Conservation (phyloP, 2,113 vertebrate genomes). For the Nesoenas mayeri region DNA sequence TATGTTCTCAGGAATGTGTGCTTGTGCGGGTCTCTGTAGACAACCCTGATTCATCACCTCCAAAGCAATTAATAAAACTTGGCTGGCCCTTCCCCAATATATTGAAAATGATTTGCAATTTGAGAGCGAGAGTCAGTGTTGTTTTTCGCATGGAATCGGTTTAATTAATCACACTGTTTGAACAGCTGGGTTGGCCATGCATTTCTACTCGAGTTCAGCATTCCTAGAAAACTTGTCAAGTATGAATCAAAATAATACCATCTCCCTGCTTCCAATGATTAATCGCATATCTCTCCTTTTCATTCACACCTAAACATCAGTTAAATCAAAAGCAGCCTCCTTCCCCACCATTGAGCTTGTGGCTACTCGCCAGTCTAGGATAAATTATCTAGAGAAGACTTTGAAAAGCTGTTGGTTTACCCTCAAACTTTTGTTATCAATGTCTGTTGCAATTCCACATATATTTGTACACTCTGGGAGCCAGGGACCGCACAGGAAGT, state of each 20-base stretch:
- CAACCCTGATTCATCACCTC: slow-evolving; percentile 69
- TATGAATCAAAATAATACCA: slow-evolving; percentile 83
- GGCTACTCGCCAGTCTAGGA: slow-evolving; percentile 19
- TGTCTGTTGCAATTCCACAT: slow-evolving; percentile 26
- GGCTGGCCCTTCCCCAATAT: slow-evolving; percentile 70
- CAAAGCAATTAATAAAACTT: slow-evolving; percentile 71
- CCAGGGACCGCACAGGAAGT: slow-evolving; percentile 48
- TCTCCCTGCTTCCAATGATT: slow-evolving; percentile 74
- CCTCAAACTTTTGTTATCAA: slow-evolving; percentile 47
- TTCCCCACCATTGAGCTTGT: neutral
- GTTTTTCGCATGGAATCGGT: slow-evolving; percentile 96
- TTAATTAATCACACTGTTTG: slow-evolving; percentile 99
- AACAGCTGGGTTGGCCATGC: slow-evolving; percentile 91
- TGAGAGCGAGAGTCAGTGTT: slow-evolving; percentile 81
- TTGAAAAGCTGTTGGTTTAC: slow-evolving; percentile 46
- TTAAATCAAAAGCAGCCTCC: slow-evolving; percentile 74
- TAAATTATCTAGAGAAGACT: slow-evolving; percentile 55
- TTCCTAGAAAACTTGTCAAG: slow-evolving; percentile 81
- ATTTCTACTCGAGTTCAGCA: slow-evolving; percentile 78
- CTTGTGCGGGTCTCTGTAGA: slow-evolving; percentile 55
- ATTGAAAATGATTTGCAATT: slow-evolving; percentile 77
- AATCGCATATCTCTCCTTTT: slow-evolving; percentile 71
- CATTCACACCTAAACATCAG: slow-evolving; percentile 77
- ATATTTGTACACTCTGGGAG: slow-evolving; percentile 26
- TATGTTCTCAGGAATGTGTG: slow-evolving; percentile 58